phyloP scores from a whole-genome alignment of 2,113 vertebrate species.

The Prionailurus viverrinus region DNA sequence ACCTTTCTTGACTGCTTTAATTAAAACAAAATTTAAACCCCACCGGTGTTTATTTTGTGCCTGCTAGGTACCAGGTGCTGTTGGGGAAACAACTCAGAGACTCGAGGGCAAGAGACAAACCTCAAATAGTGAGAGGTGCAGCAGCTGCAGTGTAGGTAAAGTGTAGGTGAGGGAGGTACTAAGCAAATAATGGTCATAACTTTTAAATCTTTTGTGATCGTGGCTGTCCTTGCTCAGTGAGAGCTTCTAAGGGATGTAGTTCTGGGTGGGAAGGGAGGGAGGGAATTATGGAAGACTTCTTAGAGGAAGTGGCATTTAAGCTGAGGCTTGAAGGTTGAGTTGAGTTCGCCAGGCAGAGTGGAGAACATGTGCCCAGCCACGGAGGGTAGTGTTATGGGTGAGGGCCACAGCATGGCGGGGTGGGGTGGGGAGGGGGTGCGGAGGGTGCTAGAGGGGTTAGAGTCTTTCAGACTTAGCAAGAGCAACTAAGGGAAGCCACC shows the following conservation, averaged over 20 bases:
- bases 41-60: background rate
- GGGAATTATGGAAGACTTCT: background rate
- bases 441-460: no score
- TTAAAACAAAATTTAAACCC: background rate
- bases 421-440: background rate
- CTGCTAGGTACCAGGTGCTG: background rate
- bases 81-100: background rate
- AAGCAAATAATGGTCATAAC: background rate
- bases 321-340: background rate
- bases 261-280: background rate
- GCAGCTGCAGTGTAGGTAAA: background rate
- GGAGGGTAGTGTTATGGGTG: no score
- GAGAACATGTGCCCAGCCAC: no score
- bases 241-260: background rate
- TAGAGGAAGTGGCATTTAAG: background rate
- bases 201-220: background rate
- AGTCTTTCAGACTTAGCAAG: background rate
- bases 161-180: background rate
- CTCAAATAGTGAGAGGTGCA: background rate
- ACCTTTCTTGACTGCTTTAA: background rate
- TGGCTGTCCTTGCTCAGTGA: background rate
- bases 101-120: background rate
- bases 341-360: background rate
- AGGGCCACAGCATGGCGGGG: no score
- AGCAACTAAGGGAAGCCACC: background rate